phyloP scores from a whole-genome alignment of 2,797 vertebrate genomes.

The Hoplostethus mediterraneus region DNA sequence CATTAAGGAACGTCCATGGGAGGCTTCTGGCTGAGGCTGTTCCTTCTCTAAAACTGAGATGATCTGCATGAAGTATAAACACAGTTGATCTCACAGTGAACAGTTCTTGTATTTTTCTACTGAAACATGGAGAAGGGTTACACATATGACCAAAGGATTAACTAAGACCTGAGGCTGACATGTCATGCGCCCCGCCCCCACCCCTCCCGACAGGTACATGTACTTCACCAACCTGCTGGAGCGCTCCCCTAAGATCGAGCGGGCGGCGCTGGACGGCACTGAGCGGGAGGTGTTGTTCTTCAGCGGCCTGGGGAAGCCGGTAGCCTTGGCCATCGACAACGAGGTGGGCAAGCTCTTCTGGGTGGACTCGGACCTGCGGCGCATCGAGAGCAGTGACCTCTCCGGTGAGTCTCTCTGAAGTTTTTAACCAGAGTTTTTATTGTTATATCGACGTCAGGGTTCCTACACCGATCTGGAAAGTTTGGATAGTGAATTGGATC shows the following conservation, averaged over 20 bases:
- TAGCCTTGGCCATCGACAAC: slow-evolving; percentile 94
- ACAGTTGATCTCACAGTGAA: not conserved
- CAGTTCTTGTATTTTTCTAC: not conserved
- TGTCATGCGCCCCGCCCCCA: not conserved
- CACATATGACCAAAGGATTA: not conserved
- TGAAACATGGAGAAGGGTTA: not conserved
- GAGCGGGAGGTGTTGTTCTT: slow-evolving; percentile 97
- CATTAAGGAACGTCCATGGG: not conserved
- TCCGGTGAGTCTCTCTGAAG: slow-evolving; percentile 85
- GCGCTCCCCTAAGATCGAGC: slow-evolving; percentile 95
- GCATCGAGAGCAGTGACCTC: slow-evolving; percentile 98
- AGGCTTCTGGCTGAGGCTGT: not conserved
- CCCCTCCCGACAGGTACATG: slow-evolving; percentile 89
- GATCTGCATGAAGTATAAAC: slow-evolving; percentile 7
- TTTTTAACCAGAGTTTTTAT: not conserved
- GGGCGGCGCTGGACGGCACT: slow-evolving; percentile 94
- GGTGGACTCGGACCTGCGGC: slow-evolving; percentile 95
- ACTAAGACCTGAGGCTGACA: no score
- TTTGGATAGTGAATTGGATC: no score
- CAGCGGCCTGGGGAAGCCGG: slow-evolving; percentile 92
- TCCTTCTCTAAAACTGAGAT: not conserved
- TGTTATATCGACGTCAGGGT: not conserved
- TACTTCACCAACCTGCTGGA: slow-evolving; percentile 99
- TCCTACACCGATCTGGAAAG: no score
- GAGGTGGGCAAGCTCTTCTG: slow-evolving; percentile 94